A percentile compares a stretch with the other conserved stretches of the same genome.
These are phyloP conservation scores for Lepilemur ruficaudatus DNA, from an alignment of 2,797 vertebrate species.

Conservation along the genomic window DNA sequence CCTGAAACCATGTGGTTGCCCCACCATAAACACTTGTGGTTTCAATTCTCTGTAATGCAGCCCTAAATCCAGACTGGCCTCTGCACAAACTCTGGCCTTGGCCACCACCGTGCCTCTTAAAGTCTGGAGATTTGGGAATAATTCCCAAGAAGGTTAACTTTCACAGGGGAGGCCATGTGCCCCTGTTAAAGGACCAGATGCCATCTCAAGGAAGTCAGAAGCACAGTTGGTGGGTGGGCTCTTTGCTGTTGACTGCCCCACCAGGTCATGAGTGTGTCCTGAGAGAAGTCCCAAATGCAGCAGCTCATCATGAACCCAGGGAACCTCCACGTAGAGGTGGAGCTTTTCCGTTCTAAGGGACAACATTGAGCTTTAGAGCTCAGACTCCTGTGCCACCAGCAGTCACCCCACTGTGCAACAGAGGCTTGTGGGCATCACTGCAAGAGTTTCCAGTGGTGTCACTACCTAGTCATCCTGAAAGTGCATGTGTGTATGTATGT, in stretches of 20 bases:
- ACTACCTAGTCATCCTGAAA: neutral
- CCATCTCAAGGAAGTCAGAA: neutral
- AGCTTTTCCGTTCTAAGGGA: neutral
- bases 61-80: neutral
- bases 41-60: neutral
- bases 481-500: neutral
- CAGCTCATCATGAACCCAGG: rapidly evolving
- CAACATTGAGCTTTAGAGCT: neutral
- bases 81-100: neutral
- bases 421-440: rapidly evolving
- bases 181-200: neutral
- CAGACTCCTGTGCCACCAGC: neutral
- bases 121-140: neutral
- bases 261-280: neutral
- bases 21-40: neutral
- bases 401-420: rapidly evolving
- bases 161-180: too few relatives aligned
- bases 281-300: neutral
- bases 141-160: neutral
- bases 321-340: too few relatives aligned
- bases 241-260: neutral
- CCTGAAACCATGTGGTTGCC: neutral
- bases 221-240: neutral
- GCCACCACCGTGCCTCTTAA: neutral
- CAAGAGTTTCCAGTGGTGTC: neutral